Percentiles rank a stretch among this genome's conserved stretches.
These are phyloP conservation scores for Silurus aristotelis DNA, from an alignment of 2,797 vertebrate species.

Conservation along the genomic window DNA sequence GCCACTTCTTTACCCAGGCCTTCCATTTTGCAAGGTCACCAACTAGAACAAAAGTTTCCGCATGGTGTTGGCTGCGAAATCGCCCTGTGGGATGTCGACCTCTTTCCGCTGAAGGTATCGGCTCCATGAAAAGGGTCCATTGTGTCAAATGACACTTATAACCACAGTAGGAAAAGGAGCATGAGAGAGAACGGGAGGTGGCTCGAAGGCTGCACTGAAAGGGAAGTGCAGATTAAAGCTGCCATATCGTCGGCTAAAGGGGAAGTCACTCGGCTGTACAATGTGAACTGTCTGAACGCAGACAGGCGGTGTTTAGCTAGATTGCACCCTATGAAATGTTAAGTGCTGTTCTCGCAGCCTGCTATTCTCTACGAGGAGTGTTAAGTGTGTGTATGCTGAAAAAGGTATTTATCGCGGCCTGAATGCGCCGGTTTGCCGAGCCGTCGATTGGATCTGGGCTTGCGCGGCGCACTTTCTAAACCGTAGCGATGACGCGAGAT, in stretches of 20 bases:
- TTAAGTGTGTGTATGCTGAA: constrained; percentile 30
- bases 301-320: constrained; percentile 39
- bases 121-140: constrained; percentile 38
- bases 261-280: constrained; percentile 35
- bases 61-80: background rate
- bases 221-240: constrained; percentile 42
- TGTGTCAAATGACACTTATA: constrained; percentile 26
- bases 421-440: constrained; percentile 19
- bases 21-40: background rate
- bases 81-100: background rate
- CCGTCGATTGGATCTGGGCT: constrained; percentile 36
- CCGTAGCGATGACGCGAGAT: too few species aligned
- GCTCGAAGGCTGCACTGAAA: constrained; percentile 18
- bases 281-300: constrained; percentile 26
- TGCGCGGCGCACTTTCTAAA: constrained; percentile 17
- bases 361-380: constrained; percentile 25
- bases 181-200: background rate
- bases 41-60: background rate
- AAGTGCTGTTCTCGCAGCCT: constrained; percentile 41
- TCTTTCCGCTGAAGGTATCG: constrained; percentile 4
- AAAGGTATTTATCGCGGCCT: constrained; percentile 27
- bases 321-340: constrained; percentile 51
- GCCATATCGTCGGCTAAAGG: constrained; percentile 36
- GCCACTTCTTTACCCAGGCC: background rate
- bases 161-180: background rate